Conservation (phyloP, 2,797 vertebrate genomes). For the Amphiprion clarkii region DNA sequence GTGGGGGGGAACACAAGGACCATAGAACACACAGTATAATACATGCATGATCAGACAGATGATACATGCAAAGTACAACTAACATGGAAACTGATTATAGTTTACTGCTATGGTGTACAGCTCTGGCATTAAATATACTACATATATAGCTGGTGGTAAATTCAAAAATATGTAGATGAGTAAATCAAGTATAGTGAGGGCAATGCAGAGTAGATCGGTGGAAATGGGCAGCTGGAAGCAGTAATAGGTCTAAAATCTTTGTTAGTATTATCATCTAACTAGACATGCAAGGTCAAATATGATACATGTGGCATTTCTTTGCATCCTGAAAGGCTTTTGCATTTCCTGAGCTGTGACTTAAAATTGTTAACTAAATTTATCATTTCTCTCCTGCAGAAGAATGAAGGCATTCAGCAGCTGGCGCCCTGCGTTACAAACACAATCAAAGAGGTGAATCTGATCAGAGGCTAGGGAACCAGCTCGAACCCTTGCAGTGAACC, state of each 20-base stretch:
- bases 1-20: too few species aligned
- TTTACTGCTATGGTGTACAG: too few species aligned
- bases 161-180: too few species aligned
- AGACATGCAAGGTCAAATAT: background rate
- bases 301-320: conserved; percentile 40
- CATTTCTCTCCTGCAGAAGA: conserved; percentile 40
- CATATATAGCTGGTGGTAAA: too few species aligned
- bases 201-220: too few species aligned
- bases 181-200: too few species aligned
- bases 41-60: too few species aligned
- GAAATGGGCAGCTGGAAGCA: too few species aligned
- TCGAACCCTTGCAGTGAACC: conserved; percentile 77
- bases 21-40: too few species aligned
- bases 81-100: too few species aligned
- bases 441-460: conserved; percentile 63
- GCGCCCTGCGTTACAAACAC: conserved; percentile 47
- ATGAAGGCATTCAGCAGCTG: conserved; percentile 53
- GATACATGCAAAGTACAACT: too few species aligned
- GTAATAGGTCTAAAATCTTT: conserved; percentile 3
- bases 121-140: too few species aligned
- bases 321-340: conserved; percentile 23
- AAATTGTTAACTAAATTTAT: conserved; percentile 61
- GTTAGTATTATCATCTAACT: conserved; percentile 5
- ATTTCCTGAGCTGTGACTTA: conserved; percentile 50
- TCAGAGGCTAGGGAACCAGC: conserved; percentile 68